These are phyloP conservation scores for Columba livia DNA, from an alignment of 2,113 vertebrate species.

Conservation along the genomic window DNA sequence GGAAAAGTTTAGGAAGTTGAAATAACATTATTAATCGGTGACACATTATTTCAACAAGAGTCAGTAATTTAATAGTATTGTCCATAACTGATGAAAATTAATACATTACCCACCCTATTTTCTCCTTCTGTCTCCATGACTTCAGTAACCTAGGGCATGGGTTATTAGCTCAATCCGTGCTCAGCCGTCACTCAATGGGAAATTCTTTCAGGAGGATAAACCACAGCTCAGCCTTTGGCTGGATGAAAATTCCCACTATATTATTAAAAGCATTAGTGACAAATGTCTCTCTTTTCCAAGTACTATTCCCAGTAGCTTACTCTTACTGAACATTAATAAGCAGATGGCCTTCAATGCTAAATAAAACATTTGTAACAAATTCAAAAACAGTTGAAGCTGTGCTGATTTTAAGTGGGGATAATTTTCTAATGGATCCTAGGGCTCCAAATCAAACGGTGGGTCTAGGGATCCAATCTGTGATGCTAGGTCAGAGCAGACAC, in stretches of 20 bases:
- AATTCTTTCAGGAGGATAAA: constrained; percentile 47
- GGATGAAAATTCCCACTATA: background rate
- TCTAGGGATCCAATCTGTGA: background rate
- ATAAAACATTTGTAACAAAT: background rate
- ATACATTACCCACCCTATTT: constrained; percentile 13
- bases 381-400: background rate
- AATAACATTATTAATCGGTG: constrained; percentile 9
- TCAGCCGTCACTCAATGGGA: constrained; percentile 33
- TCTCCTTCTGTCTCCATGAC: constrained; percentile 3
- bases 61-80: constrained; percentile 36
- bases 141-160: constrained; percentile 37
- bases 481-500: background rate
- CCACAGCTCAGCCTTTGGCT: constrained; percentile 2
- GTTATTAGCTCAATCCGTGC: constrained; percentile 44
- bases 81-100: constrained; percentile 58
- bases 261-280: background rate
- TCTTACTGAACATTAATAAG: background rate
- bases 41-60: constrained; percentile 28
- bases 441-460: background rate
- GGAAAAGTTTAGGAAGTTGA: constrained; percentile 7
- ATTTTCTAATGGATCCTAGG: background rate
- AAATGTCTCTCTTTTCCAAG: background rate
- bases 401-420: background rate
- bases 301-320: background rate
- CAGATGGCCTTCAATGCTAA: background rate